Conservation (phyloP, 2,113 vertebrate species). For the Heterotis niloticus region DNA sequence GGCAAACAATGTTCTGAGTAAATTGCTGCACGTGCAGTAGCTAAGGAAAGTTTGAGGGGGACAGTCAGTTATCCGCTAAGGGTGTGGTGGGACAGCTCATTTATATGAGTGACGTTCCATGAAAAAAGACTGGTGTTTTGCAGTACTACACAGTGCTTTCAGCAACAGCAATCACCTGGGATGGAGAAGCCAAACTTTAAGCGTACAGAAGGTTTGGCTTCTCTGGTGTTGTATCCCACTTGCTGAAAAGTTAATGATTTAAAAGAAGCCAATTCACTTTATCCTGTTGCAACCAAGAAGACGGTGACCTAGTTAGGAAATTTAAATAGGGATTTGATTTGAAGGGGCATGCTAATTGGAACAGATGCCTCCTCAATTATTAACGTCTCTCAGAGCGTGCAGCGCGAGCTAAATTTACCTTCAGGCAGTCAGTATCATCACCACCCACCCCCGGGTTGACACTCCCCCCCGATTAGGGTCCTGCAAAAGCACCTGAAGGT, state of each 20-base stretch:
- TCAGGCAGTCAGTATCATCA: background rate
- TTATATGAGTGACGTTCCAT: background rate
- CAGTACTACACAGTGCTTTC: no score
- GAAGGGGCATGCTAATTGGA: conserved; percentile 76
- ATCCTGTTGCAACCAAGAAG: conserved; percentile 37
- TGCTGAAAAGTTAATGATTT: conserved; percentile 43
- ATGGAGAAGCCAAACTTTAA: background rate
- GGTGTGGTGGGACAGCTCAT: background rate
- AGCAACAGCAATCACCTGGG: background rate
- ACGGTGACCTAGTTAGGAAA: conserved; percentile 73
- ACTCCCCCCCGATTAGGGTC: conserved; percentile 29
- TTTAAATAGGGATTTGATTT: conserved; percentile 76
- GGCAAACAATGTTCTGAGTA: no score
- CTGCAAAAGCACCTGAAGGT: conserved; percentile 36
- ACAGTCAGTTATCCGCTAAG: background rate
- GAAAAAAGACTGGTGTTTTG: background rate
- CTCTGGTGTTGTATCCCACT: conserved; percentile 33
- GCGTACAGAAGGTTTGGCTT: conserved; percentile 14
- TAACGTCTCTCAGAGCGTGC: conserved; percentile 68
- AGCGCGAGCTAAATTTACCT: conserved; percentile 67
- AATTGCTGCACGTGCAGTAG: no score
- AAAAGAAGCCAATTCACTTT: conserved; percentile 42
- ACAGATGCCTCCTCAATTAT: conserved; percentile 80
- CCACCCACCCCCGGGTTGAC: background rate
- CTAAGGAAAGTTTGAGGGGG: background rate